Evolutionary conservation across 2,797 vertebrate genomes (phyloP).

Genomic region (Pseudomugil tenellus): DNA sequence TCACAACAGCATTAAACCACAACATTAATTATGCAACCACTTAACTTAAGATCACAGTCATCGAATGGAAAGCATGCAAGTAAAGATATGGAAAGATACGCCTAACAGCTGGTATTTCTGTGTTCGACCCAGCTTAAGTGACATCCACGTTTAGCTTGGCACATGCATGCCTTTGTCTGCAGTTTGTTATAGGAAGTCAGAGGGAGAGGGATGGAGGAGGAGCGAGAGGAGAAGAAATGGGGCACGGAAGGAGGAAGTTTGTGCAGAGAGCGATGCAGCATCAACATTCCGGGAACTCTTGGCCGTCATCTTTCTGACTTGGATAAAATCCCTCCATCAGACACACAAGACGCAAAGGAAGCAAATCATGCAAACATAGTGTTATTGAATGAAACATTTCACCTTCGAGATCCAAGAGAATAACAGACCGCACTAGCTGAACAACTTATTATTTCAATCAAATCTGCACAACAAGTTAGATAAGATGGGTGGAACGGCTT

Average conservation of each 20-base stretch:
- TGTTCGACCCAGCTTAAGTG: constrained; percentile 2
- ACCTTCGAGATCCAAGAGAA: background rate
- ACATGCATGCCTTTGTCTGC: constrained; percentile 64
- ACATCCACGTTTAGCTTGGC: constrained; percentile 72
- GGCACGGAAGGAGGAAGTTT: constrained; percentile 65
- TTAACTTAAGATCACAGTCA: background rate
- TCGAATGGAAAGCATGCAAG: background rate
- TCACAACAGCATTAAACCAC: background rate
- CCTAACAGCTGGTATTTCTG: background rate
- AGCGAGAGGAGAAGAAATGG: constrained; percentile 25
- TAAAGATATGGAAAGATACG: background rate
- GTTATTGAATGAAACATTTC: background rate
- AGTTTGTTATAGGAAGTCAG: constrained; percentile 63
- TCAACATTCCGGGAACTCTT: constrained; percentile 52
- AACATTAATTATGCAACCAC: background rate
- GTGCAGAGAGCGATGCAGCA: constrained; percentile 52
- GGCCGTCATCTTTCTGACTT: constrained; percentile 29
- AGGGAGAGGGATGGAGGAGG: constrained; percentile 25
- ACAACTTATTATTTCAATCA: background rate
- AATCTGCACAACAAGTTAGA: background rate
- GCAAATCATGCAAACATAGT: background rate
- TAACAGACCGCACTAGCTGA: background rate
- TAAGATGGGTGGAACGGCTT: background rate
- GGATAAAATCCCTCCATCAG: constrained; percentile 33
- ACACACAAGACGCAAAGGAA: constrained; percentile 10